Base-by-base conservation (phyloP, 1,140 invertebrate genomes). In the Hylaeus anthracinus region DNA sequence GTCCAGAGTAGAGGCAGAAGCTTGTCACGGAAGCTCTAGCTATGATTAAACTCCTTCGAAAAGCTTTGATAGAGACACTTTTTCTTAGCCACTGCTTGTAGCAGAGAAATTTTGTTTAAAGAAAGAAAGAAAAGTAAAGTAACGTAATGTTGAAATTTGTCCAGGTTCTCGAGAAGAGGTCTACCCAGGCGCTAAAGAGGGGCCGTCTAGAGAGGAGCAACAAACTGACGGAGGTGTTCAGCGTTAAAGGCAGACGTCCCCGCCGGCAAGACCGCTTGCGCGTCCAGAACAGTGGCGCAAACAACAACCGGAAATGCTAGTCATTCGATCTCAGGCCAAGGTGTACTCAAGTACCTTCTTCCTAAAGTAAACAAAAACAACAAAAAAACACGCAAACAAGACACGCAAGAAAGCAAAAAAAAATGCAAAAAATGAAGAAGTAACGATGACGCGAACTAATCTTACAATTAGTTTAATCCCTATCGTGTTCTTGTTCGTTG, bases 251-350 rank as follows among this genome's bases (percentile, higher is more conserved):
- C 71, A 89, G 86, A 12, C 94, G 95, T 77, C 95, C 95, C 86
- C 94, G 95, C 83, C 94, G 94, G 72, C 95, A 95, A 81, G 94
- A 96, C 76, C 95, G 96, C 78, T 95, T 96, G 87, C 94, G 95
- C 81, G 94, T 95, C 86, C 94, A 95, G 86, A 95, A 95, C 88
- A 96, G 95, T 83, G 94, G 95, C 84, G 95, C 95, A 79, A 96
- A 96, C 91, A 96, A 96, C 93, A 96, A 96, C 90, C 95, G 96
- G 92, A 96, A 96, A 94, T 96, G 95, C 94, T 96, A 92, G 93
- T 92, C 91, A 90, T 87, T 72, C 79, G 89, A 90, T 92, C 91
- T 90, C 89, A 89, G 87, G 85, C 88, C 87, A 92, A 88, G 85
- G 86, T 90, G 90, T 88, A 91, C 88, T 85, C 73, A 88, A 88